Evolutionary conservation across 2,797 vertebrate genomes (phyloP).

Genomic region (Sebastiscus tertius): DNA sequence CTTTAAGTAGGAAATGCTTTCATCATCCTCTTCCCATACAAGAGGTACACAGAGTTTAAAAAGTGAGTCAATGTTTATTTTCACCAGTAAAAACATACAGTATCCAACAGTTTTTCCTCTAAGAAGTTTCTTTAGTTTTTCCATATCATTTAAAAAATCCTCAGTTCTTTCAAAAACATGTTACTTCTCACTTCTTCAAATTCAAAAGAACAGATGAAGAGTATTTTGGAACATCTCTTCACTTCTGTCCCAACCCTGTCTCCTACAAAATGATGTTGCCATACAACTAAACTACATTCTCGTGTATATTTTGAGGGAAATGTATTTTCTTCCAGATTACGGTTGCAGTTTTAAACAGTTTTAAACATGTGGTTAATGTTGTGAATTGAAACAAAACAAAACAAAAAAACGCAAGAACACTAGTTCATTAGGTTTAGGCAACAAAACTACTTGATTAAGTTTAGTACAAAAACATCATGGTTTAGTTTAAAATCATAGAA

Average conservation of each 20-base stretch:
- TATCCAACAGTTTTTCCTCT: slow-evolving; percentile 4
- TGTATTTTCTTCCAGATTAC: background rate
- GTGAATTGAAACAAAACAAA: background rate
- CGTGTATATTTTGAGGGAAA: background rate
- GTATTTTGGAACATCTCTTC: background rate
- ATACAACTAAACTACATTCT: background rate
- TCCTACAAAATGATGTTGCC: background rate
- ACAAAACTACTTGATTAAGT: background rate
- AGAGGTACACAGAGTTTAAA: slow-evolving; percentile 9
- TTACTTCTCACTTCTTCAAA: slow-evolving; percentile 5
- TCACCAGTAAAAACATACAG: slow-evolving; percentile 51
- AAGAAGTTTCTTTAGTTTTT: slow-evolving; percentile 8
- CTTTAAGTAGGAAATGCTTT: background rate
- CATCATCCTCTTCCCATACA: background rate
- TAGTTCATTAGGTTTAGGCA: background rate
- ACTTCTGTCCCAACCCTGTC: background rate
- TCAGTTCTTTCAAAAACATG: slow-evolving; percentile 25
- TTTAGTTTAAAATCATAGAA: background rate
- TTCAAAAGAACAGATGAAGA: slow-evolving; percentile 1
- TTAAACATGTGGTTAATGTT: background rate
- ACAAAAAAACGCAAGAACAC: background rate
- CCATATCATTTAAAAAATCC: slow-evolving; percentile 9
- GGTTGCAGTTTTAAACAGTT: background rate
- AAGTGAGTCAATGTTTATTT: slow-evolving; percentile 53
- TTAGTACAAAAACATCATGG: background rate